Evolutionary conservation across 2,888 invertebrate species (phyloP), one percentile per base, ranked within the genome.

Genomic region (Seira sanloemensis): DNA sequence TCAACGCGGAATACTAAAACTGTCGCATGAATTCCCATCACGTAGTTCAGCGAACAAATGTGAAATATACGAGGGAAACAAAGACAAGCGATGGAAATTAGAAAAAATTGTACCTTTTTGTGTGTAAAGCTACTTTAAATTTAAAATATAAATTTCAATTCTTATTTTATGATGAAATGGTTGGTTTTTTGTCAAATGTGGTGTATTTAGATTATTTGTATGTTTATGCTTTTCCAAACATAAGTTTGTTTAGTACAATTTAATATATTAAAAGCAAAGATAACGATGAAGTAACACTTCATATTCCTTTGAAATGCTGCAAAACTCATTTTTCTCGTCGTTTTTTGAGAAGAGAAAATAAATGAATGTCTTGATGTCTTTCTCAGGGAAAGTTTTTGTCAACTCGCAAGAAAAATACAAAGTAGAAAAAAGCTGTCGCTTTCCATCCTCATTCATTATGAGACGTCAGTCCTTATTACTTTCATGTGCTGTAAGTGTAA

Each of bases 11-110:
- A 89, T 89, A 89, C 89, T 89, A 89, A 89, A 88, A 85, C 82
- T 89, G 89, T 89, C 89, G 88, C 89, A 88, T 87, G 87, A 88
- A 88, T 88, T 89, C 89, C 81, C 77, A 81, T 87, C 89, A 89
- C 89, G 89, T 89, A 87, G 87, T 89, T 87, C 88, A 88, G 86
- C 67, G 62, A 18, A 77, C 68, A 78, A 66, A 78, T 46, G 72
- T 66, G 66, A 78, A 69, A 84, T 78, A 80, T 78, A 74, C 79
- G 82, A 79, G 86, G 84, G 66, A 65, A 62, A n/a, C 18, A 5
- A 12, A 5, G 62, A 18, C 58, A 75, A n/a, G 62, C 65, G 66
- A n/a, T n/a, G n/a, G n/a, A n/a, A n/a, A n/a, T n/a, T n/a, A n/a
- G n/a, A n/a, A n/a, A n/a, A n/a, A n/a, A n/a, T n/a, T n/a, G n/a